Percentiles rank a stretch among this genome's conserved stretches.
These are phyloP conservation scores for Uloborus diversus DNA, from an alignment of 1,140 invertebrate species.

Conservation along the genomic window DNA sequence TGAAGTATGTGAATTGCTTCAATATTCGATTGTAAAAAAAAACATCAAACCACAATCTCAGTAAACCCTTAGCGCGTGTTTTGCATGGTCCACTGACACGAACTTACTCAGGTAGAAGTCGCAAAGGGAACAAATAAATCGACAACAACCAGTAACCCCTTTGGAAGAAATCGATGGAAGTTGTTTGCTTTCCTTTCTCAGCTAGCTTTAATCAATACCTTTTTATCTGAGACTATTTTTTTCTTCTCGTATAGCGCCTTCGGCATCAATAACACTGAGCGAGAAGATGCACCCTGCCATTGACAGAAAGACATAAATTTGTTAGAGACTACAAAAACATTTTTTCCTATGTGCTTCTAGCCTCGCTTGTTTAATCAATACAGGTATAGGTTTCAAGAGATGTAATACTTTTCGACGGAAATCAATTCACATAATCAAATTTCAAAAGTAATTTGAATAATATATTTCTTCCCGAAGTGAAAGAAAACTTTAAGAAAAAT, in stretches of 20 bases:
- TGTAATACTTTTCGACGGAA: too few relatives aligned
- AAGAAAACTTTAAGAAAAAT: background rate
- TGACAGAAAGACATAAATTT: background rate
- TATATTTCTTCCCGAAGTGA: background rate
- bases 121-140: background rate
- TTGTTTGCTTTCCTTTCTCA: background rate
- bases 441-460: background rate
- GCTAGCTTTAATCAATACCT: conserved; percentile 33
- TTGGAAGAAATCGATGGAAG: conserved; percentile 22
- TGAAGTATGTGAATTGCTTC: too few relatives aligned
- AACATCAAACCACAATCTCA: too few relatives aligned
- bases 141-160: background rate
- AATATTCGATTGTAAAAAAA: too few relatives aligned
- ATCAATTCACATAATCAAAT: too few relatives aligned
- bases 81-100: too few relatives aligned
- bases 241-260: background rate
- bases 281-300: background rate
- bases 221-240: background rate
- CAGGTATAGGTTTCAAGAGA: too few relatives aligned
- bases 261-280: background rate
- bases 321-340: background rate
- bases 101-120: background rate
- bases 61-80: too few relatives aligned
- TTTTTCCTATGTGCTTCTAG: background rate
- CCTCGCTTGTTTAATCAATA: too few relatives aligned